Evolutionary conservation across 2,888 invertebrate genomes (phyloP).

Genomic region (Lapara coniferarum): DNA sequence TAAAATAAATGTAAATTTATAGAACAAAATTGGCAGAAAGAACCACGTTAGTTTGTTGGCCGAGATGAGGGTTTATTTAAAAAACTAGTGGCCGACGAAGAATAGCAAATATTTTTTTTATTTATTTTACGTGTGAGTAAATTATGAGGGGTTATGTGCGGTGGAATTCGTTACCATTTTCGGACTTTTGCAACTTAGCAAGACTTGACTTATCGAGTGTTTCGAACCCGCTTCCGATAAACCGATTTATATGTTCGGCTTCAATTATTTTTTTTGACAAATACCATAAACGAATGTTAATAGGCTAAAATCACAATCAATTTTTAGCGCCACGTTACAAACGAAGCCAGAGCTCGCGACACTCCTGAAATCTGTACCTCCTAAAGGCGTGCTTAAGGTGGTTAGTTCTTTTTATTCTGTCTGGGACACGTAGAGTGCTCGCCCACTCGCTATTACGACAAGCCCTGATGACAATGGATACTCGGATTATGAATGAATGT

Average conservation of each 20-base stretch:
- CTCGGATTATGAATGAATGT: slow-evolving; percentile 5
- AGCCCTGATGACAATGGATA: slow-evolving; percentile 15
- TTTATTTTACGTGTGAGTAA: neutral
- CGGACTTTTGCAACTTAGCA: neutral
- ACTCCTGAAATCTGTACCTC: slow-evolving; percentile 14
- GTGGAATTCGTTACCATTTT: neutral
- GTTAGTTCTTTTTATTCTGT: slow-evolving; percentile 20
- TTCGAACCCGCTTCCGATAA: too few relatives aligned
- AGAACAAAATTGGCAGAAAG: neutral
- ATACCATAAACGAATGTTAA: too few relatives aligned
- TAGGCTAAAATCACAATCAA: neutral
- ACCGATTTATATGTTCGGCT: too few relatives aligned
- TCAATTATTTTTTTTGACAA: too few relatives aligned
- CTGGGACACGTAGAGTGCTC: slow-evolving; percentile 16
- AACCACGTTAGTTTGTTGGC: neutral
- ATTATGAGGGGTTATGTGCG: neutral
- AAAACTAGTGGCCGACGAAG: neutral
- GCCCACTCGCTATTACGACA: slow-evolving; percentile 10
- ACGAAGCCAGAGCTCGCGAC: neutral
- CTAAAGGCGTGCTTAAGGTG: slow-evolving; percentile 21
- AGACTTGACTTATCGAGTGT: too few relatives aligned
- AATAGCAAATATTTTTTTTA: neutral
- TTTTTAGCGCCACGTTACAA: neutral
- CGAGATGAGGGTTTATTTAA: neutral
- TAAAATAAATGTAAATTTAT: too few relatives aligned